phyloP scores from a whole-genome alignment of 2,797 vertebrate species.

The Peromyscus melanophrys region DNA sequence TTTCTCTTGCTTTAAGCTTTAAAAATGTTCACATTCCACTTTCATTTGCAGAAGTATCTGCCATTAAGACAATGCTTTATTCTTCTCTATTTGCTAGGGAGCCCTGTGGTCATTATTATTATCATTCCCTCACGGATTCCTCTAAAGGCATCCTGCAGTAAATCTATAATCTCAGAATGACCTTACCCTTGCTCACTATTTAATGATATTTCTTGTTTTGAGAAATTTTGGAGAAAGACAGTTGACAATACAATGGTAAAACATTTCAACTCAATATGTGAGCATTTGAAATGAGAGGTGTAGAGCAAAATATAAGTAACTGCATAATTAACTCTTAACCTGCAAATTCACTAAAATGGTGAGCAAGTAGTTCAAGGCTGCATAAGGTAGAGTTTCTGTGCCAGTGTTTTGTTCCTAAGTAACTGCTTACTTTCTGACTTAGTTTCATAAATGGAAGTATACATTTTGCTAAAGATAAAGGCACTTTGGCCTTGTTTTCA shows the following conservation, averaged over 20 bases:
- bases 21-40: conserved; percentile 19
- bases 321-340: conserved; percentile 24
- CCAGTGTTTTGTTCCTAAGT: conserved; percentile 30
- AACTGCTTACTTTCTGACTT: conserved; percentile 42
- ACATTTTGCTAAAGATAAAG: conserved; percentile 49
- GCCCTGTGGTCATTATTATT: neutral
- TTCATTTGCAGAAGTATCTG: neutral
- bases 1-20: neutral
- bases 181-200: conserved; percentile 36
- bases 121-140: conserved; percentile 17
- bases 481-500: conserved; percentile 22
- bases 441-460: neutral
- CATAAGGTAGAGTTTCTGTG: neutral
- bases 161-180: neutral
- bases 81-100: conserved; percentile 39
- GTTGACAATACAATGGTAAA: conserved; percentile 32
- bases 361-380: conserved; percentile 10
- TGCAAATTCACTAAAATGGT: conserved; percentile 24
- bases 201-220: neutral
- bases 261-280: neutral
- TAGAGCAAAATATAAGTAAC: conserved; percentile 47
- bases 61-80: neutral
- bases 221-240: conserved; percentile 9
- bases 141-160: conserved; percentile 50
- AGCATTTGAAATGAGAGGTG: conserved; percentile 43